Evolutionary conservation across 1,140 invertebrate species (phyloP), one percentile per base, ranked within the genome.

Genomic region (Drosophila tsacasi): DNA sequence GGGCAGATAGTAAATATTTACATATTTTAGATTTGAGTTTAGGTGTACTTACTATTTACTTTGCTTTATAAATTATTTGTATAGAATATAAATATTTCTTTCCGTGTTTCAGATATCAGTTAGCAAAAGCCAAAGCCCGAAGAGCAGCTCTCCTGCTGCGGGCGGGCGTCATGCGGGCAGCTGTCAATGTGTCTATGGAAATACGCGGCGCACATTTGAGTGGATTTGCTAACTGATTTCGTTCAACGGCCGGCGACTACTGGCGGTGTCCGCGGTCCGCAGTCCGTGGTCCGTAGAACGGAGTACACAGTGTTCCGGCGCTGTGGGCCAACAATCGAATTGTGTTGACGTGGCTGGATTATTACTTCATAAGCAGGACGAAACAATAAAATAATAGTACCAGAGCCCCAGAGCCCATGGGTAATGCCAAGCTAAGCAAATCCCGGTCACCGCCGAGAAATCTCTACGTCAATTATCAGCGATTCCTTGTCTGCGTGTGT

Each of bases 111-210:
- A 39, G 17, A 46, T 68, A 72, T 58, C 68, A 72, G 42, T 30
- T 32, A 35, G 27, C 35, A 44, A 21, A 58, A 9, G 71, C 46
- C 68, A 15, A 40, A 66, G 39, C 59, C 55, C 54, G 35, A 47
- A 50, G 37, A 60, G 44, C 32, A 37, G 37, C n/a, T 13, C 23
- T 50, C 74, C 59, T 62, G 54, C 66, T 79, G 59, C 59, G 58
- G 65, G 64, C 40, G 64, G 52, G 65, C 21, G 50, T 46, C 74
- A 84, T 89, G 84, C 84, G 84, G 84, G 84, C 79, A 90, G 71
- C 85, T 90, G 85, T 90, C 85, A 90, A 90, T 90, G 82, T 90
- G 85, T 90, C 85, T 90, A 90, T 79, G 85, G 85, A 90, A 90
- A 90, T 90, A 81, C 73, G 79, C 65, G 86, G 60, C 66, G 76